Percentiles rank a stretch among this genome's conserved stretches.
phyloP scores from a whole-genome alignment of 2,888 invertebrate genomes.

The Melipona beecheii region DNA sequence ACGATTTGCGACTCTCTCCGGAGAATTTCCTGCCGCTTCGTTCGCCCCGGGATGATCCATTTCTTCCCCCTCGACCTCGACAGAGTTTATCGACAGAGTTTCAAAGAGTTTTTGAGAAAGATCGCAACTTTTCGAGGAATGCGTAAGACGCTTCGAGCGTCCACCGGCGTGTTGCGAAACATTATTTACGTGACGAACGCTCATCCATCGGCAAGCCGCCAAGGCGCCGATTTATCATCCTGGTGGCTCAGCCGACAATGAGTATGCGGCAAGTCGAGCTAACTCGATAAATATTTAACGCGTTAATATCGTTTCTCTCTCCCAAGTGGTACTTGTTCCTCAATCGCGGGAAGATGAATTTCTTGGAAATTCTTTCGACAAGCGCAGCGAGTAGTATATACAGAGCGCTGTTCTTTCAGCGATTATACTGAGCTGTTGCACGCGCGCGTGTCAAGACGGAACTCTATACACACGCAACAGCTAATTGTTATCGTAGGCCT shows the following conservation, averaged over 20 bases:
- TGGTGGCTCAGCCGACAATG: conserved; percentile 27
- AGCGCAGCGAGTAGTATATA: neutral
- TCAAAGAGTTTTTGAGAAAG: neutral
- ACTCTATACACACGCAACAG: neutral
- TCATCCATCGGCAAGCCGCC: conserved; percentile 21
- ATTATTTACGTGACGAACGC: conserved; percentile 44
- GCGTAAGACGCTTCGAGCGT: conserved; percentile 12
- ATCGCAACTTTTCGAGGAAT: conserved; percentile 22
- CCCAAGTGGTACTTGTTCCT: neutral
- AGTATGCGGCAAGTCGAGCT: conserved; percentile 41
- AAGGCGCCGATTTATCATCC: conserved; percentile 45
- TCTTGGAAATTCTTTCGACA: conserved; percentile 20
- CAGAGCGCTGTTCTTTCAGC: neutral
- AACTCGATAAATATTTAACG: conserved; percentile 59
- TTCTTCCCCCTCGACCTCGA: neutral
- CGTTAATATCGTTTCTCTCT: neutral
- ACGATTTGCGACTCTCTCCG: conserved; percentile 19
- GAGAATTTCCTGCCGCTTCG: neutral
- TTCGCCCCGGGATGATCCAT: neutral
- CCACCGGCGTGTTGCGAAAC: neutral
- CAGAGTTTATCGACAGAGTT: neutral
- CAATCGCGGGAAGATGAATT: conserved; percentile 2
- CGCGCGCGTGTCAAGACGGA: no score
- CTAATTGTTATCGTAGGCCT: neutral
- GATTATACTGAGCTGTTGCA: neutral